A percentile compares a stretch with the other conserved stretches of the same genome.
Conservation (phyloP, 92 coral and sea anemone species). For the Ricordea florida region DNA sequence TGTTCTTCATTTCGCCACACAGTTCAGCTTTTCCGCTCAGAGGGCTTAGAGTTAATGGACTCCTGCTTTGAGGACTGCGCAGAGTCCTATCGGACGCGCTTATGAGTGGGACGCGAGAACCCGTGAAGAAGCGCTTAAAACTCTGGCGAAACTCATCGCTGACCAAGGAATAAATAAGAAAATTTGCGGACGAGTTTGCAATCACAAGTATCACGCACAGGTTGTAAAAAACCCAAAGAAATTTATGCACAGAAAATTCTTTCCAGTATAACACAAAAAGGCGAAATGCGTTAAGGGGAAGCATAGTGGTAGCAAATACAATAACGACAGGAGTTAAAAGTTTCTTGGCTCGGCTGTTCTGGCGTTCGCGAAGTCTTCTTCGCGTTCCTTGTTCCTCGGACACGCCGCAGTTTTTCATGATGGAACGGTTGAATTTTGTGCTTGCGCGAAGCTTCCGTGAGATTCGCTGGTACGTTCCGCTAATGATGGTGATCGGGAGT, state of each 20-base stretch:
- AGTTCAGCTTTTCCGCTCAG: no score
- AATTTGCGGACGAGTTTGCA: conserved; percentile 58
- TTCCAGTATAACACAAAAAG: conserved; percentile 30
- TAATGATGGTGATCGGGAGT: conserved; percentile 56
- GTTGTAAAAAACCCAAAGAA: conserved; percentile 58
- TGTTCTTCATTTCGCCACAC: no score
- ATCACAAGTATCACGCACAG: conserved; percentile 42
- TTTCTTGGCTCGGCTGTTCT: conserved; percentile 55
- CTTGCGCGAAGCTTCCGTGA: conserved; percentile 43
- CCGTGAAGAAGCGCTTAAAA: conserved; percentile 16
- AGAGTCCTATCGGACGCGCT: conserved; percentile 13
- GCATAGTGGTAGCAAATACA: conserved; percentile 58
- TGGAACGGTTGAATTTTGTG: conserved; percentile 47
- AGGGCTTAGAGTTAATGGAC: background rate
- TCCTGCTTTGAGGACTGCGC: conserved; percentile 14
- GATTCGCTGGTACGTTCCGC: conserved; percentile 44
- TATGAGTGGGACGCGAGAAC: background rate
- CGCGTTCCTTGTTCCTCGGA: background rate
- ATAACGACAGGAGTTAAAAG: conserved; percentile 65
- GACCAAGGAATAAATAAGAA: conserved; percentile 65
- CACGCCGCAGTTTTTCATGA: background rate
- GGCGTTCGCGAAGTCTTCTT: conserved; percentile 20
- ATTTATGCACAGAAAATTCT: conserved; percentile 16
- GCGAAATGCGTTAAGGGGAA: conserved; percentile 58
- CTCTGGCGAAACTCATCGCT: conserved; percentile 58